A percentile compares a stretch with the other conserved stretches of the same genome.
Evolutionary conservation across 2,113 vertebrate genomes (phyloP).

Genomic region (Hylia prasina): DNA sequence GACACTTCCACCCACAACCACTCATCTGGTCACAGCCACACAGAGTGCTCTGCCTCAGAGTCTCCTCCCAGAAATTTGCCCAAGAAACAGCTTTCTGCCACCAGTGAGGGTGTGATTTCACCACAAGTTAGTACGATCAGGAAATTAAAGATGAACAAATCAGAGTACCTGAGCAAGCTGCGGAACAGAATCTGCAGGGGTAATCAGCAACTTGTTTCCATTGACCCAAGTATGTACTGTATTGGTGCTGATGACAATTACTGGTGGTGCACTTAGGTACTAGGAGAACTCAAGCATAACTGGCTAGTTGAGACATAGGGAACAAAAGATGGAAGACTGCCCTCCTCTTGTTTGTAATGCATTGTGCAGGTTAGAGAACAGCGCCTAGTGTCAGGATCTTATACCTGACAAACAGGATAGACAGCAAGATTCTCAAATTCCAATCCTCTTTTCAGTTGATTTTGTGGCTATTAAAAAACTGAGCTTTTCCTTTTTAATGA

Average conservation of each 20-base stretch:
- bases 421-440: neutral
- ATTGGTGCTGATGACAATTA: neutral
- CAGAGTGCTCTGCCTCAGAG: neutral
- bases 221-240: slow-evolving; percentile 76
- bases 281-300: neutral
- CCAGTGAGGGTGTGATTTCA: neutral
- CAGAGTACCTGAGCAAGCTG: slow-evolving; percentile 4
- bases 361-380: neutral
- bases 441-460: neutral
- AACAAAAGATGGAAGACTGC: neutral
- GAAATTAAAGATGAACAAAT: neutral
- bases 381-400: neutral
- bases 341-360: neutral
- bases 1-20: neutral
- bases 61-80: neutral
- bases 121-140: neutral
- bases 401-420: neutral
- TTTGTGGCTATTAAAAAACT: neutral
- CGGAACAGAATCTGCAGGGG: slow-evolving; percentile 48
- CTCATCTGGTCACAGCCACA: neutral
- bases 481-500: neutral
- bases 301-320: neutral
- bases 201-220: slow-evolving; percentile 48
- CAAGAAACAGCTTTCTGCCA: neutral
- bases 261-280: neutral